Evolutionary conservation across 2,113 vertebrate species (phyloP), one percentile per base, ranked within the genome.

Genomic region (Ptilonorhynchus violaceus): DNA sequence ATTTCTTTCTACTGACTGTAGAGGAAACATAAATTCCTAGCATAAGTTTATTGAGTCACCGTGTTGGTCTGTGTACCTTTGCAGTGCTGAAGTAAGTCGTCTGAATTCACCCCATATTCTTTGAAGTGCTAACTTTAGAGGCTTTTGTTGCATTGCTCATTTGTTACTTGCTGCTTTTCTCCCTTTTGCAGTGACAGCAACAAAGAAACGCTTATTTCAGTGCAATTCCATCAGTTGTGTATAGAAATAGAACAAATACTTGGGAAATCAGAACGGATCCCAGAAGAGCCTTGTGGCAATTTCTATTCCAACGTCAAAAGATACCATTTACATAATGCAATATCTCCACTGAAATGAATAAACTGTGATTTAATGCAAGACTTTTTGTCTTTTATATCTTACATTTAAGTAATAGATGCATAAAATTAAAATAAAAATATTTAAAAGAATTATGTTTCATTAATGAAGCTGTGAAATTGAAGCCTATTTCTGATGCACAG

Each of bases 221-320:
- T 55, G 33, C 47, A 93, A 44, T 87, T 81, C 69, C 27, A 72
- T 77, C 67, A 86, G 25, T 67, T 1, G 2, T 39, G 15, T 78
- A 47, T n/a, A 87, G 86, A 95, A 93, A 78, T 28, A 95, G 73
- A 81, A 41, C 35, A 87, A 92, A 93, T 81, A 87, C 52, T 44
- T 91, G 67, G 60, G 58, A 96, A 96, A 93, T 78, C 53, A 41
- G 91, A 89, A 75, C 88, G 72, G 86, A 72, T 96, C 89, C 94
- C 91, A 78, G 56, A 95, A 95, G 93, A 41, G 27, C 80, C 91
- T 86, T 6, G 1, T 78, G 80, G 68, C 68, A 89, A 85, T 96
- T 89, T 77, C 56, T 78, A 13, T 86, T 95, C 68, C n/a, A 78
- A 3, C 7, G 69, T 95, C 86, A 93, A 92, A 95, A 95, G 56